Conservation (phyloP, 2,797 vertebrate species). For the Phaenicophaeus curvirostris region DNA sequence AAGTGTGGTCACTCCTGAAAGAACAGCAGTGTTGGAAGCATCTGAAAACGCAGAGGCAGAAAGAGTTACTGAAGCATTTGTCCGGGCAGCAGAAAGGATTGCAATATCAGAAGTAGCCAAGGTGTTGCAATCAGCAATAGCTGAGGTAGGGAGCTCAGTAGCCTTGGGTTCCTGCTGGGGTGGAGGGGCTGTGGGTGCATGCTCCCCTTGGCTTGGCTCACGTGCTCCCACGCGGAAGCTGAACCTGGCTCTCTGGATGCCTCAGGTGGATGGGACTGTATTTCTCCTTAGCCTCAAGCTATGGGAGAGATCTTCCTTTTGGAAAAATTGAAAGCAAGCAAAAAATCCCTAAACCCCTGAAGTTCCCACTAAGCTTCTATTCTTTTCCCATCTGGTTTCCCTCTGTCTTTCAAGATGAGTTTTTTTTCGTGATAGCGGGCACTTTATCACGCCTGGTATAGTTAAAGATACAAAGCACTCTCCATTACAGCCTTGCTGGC, state of each 20-base stretch:
- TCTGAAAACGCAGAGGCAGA: not conserved
- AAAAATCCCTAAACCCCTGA: not conserved
- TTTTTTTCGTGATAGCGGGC: slow-evolving; percentile 6
- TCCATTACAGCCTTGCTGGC: not conserved
- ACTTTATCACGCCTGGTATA: slow-evolving; percentile 47
- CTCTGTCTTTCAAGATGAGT: slow-evolving; percentile 45
- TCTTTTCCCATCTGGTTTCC: slow-evolving; percentile 63
- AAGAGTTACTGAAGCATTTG: not conserved
- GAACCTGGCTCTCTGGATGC: not conserved
- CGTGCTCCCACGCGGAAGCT: not conserved
- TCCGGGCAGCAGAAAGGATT: slow-evolving; percentile 18
- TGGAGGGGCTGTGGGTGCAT: not conserved
- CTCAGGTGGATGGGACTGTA: not conserved
- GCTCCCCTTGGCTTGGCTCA: not conserved
- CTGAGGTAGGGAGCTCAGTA: slow-evolving; percentile 28
- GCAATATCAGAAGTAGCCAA: slow-evolving; percentile 28
- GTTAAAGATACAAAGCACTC: slow-evolving; percentile 38
- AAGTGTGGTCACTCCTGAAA: not conserved
- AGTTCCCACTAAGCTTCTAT: not conserved
- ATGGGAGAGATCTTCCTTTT: not conserved
- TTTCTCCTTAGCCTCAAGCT: not conserved
- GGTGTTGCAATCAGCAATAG: slow-evolving; percentile 37
- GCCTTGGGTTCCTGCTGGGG: not conserved
- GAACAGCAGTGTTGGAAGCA: not conserved
- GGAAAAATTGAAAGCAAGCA: not conserved